Base-by-base conservation (phyloP, 2,888 invertebrate genomes). In the Malthinus flaveolus region DNA sequence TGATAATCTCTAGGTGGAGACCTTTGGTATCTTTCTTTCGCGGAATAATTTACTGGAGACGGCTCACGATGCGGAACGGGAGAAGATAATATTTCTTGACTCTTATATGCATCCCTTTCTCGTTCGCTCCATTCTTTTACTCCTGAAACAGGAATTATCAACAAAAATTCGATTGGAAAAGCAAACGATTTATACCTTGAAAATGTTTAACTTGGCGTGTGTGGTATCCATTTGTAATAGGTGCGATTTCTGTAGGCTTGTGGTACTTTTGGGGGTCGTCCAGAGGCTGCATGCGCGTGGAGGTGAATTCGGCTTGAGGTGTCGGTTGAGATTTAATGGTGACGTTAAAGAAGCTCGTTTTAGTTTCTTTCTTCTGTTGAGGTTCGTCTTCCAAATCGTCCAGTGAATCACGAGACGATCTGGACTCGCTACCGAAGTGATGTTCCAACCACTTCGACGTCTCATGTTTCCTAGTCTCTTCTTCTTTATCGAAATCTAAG, bases 371-470 rank as follows among this genome's bases (percentile, higher is more conserved):
- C 9, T 32, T 33, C 42, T 56, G 34, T 11, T 60, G 53, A 8
- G 70, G 69, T 65, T 84, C 86, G 64, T 81, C 87, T 70, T 82
- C 86, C 65, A 87, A 87, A 63, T 85, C 84, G 7, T 87, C 85
- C 51, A 86, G 81, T 8, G 89, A 89, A 65, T 87, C 86, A 67
- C 86, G 86, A 0, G 91, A 91, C 0, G 90, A 90, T 9, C 87
- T 85, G 1, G 91, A 91, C 63, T 92, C 92, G 74, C 91, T 91
- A 49, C 94, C 94, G 73, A 95, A 94, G 76, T 95, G 94, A 72
- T 90, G 90, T 72, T 93, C 93, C 51, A 94, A 82, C 94, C 94
- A 94, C 79, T 93, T 93, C 63, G 91, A 92, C 0, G 93, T 94
- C 80, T 94, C 93, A 65, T 89, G 88, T 78, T 93, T 93, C 59